Conservation (phyloP, 2,113 vertebrate genomes). For the Variabilichromis moorii region DNA sequence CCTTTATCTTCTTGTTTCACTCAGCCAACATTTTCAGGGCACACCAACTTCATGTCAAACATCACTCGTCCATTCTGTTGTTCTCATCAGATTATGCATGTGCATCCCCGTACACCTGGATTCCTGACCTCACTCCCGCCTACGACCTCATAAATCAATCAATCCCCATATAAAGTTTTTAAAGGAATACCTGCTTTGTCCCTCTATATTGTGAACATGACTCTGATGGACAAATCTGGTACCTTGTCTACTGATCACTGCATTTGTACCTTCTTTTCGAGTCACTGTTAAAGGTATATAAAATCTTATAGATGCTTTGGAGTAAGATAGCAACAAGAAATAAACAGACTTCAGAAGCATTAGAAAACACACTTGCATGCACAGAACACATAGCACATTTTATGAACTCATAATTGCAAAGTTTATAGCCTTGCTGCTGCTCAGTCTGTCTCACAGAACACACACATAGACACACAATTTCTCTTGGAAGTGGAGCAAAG, state of each 20-base stretch:
- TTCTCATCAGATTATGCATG: background rate
- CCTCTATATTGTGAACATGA: background rate
- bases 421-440: background rate
- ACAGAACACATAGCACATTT: background rate
- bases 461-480: background rate
- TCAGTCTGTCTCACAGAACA: background rate
- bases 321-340: background rate
- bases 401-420: background rate
- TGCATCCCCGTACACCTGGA: constrained; percentile 25
- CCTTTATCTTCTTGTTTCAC: background rate
- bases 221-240: background rate
- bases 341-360: background rate
- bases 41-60: background rate
- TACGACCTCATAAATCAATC: constrained; percentile 46
- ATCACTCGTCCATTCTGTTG: background rate
- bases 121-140: constrained; percentile 8
- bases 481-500: background rate
- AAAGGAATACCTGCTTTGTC: constrained; percentile 16
- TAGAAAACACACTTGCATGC: background rate
- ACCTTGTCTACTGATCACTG: background rate
- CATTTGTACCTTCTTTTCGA: background rate
- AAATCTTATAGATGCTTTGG: background rate
- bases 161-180: constrained; percentile 19
- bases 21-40: background rate
- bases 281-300: background rate